phyloP scores from a whole-genome alignment of 1,140 invertebrate genomes.

The Drosophila serrata region DNA sequence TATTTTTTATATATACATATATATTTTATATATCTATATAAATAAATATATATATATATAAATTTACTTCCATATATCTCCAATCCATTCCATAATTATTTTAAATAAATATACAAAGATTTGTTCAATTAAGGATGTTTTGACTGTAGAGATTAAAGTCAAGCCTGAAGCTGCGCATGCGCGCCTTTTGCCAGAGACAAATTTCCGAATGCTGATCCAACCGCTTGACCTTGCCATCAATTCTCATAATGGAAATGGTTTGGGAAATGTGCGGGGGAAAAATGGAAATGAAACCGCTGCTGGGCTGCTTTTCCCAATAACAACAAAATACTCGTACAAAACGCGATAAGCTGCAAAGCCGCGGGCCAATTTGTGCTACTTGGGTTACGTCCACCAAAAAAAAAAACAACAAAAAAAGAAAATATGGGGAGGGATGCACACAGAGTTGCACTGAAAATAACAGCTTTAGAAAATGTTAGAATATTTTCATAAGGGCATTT shows the following conservation, averaged over 20 bases:
- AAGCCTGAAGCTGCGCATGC: constrained; percentile 39
- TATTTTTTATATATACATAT: not conserved
- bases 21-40: not conserved
- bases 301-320: constrained; percentile 42
- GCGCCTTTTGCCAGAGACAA: constrained; percentile 58
- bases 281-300: constrained; percentile 60
- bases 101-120: not conserved
- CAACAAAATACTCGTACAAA: constrained; percentile 30
- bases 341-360: constrained; percentile 72
- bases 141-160: constrained; percentile 16
- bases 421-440: not conserved
- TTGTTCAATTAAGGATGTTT: not conserved
- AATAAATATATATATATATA: not conserved
- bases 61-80: not conserved
- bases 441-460: constrained; percentile 10
- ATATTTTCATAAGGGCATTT: too few relatives aligned
- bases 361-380: constrained; percentile 65
- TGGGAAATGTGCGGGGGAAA: constrained; percentile 23
- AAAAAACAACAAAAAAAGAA: not conserved
- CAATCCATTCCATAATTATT: not conserved
- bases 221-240: constrained; percentile 80
- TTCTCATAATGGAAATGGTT: constrained; percentile 66
- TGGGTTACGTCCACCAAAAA: constrained; percentile 38
- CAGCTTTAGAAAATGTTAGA: too few relatives aligned
- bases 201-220: constrained; percentile 58